A percentile compares a stretch with the other conserved stretches of the same genome.
Conservation (phyloP, 1,140 invertebrate genomes). For the Solenopsis invicta region DNA sequence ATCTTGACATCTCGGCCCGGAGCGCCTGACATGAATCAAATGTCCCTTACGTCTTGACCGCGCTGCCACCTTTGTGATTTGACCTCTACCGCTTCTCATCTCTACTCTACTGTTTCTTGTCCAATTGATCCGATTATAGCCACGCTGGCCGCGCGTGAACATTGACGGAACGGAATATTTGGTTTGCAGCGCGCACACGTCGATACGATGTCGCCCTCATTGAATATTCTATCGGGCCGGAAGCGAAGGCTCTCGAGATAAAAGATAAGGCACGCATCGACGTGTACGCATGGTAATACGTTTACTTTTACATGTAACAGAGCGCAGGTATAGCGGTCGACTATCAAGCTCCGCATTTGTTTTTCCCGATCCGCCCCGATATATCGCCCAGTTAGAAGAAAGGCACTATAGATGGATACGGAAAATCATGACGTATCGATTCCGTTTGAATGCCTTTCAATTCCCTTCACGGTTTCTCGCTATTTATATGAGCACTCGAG, state of each 20-base stretch:
- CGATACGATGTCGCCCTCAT: not conserved
- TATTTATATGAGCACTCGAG: conserved; percentile 19
- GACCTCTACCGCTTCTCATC: conserved; percentile 4
- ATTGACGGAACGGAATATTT: conserved; percentile 55
- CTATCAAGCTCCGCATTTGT: conserved; percentile 30
- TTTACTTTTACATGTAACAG: conserved; percentile 15
- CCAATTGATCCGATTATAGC: conserved; percentile 40
- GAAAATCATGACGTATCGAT: conserved; percentile 43
- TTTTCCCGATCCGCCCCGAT: conserved; percentile 6
- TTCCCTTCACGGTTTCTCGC: conserved; percentile 4
- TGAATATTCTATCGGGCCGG: conserved; percentile 58
- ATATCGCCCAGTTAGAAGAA: conserved; percentile 39
- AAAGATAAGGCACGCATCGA: conserved; percentile 58
- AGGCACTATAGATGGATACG: not conserved
- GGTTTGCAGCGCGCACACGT: conserved; percentile 46
- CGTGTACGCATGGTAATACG: conserved; percentile 54
- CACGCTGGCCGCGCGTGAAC: conserved; percentile 1
- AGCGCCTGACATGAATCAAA: conserved; percentile 65
- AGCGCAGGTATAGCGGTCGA: not conserved
- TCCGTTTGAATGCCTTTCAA: conserved; percentile 60
- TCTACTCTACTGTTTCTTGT: not conserved
- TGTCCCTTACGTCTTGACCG: conserved; percentile 33
- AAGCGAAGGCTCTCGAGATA: conserved; percentile 43
- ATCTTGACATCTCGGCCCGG: conserved; percentile 46
- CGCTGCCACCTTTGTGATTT: conserved; percentile 31